A percentile compares a stretch with the other conserved stretches of the same genome.
These are phyloP conservation scores for Hemibagrus wyckioides DNA, from an alignment of 2,113 vertebrate genomes.

Conservation along the genomic window DNA sequence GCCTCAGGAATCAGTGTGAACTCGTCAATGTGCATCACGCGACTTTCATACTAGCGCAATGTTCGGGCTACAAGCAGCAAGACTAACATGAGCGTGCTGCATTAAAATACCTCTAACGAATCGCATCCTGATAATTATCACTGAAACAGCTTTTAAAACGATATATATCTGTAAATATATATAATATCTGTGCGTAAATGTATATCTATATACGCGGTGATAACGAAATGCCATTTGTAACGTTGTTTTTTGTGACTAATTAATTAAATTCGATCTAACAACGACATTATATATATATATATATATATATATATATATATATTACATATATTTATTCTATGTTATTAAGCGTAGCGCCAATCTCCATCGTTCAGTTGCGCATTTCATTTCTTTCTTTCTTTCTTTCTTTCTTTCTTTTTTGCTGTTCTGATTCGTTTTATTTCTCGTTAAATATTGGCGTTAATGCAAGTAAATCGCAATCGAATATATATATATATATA, in stretches of 20 bases:
- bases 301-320: too few relatives aligned
- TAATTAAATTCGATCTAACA: not conserved
- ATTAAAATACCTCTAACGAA: not conserved
- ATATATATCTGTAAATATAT: not conserved
- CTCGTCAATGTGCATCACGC: conserved; percentile 15
- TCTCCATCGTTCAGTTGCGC: not conserved
- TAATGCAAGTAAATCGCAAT: not conserved
- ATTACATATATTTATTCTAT: too few relatives aligned
- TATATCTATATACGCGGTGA: conserved; percentile 2
- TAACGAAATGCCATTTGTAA: conserved; percentile 51
- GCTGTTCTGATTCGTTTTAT: not conserved
- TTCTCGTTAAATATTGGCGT: not conserved
- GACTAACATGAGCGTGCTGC: not conserved
- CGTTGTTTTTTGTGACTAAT: not conserved
- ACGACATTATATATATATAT: too few relatives aligned
- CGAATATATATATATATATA: not conserved
- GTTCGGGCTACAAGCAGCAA: not conserved
- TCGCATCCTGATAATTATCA: not conserved
- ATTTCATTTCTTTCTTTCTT: too few relatives aligned
- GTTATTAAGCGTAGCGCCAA: not conserved
- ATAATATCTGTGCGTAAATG: too few relatives aligned
- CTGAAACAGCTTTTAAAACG: too few relatives aligned
- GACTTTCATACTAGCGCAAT: not conserved
- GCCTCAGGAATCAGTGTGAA: conserved; percentile 13
- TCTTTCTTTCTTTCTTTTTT: not conserved